These are phyloP conservation scores for Paelopatides confundens DNA, from an alignment of 53 echinoderm and acorn worm genomes.

Conservation along the genomic window DNA sequence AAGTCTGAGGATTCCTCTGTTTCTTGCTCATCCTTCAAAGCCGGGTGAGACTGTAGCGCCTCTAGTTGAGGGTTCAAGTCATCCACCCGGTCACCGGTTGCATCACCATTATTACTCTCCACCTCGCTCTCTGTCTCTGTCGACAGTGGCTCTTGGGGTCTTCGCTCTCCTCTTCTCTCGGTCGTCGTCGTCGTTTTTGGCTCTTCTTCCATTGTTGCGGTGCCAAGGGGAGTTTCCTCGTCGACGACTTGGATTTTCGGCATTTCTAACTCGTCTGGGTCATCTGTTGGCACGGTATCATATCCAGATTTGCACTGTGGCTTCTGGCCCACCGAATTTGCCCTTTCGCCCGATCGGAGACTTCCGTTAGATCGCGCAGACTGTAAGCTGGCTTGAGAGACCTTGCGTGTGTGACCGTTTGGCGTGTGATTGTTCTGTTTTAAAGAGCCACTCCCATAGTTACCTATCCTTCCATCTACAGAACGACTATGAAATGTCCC, in stretches of 20 bases:
- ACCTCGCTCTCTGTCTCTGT: conserved; percentile 51
- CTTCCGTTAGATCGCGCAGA: conserved; percentile 47
- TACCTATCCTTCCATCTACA: conserved; percentile 35
- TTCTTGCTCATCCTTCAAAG: conserved; percentile 56
- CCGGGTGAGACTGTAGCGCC: conserved; percentile 73
- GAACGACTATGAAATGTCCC: conserved; percentile 32
- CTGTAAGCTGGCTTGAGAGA: conserved; percentile 70
- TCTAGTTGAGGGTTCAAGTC: conserved; percentile 77
- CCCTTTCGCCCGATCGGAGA: background rate
- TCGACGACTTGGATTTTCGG: conserved; percentile 20
- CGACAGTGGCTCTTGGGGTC: background rate
- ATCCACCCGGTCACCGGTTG: conserved; percentile 66
- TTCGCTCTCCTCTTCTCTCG: background rate
- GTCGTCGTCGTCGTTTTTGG: conserved; percentile 1
- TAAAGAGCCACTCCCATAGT: conserved; percentile 10
- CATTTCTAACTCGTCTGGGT: conserved; percentile 24
- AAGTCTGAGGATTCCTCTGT: conserved; percentile 57
- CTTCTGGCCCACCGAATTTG: background rate
- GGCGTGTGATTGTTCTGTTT: conserved; percentile 7
- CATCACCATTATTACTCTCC: conserved; percentile 35
- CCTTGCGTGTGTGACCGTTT: conserved; percentile 44
- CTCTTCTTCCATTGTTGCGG: conserved; percentile 2
- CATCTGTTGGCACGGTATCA: conserved; percentile 61
- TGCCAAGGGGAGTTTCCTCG: background rate
- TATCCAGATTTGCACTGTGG: conserved; percentile 38